Percentiles rank a stretch among this genome's conserved stretches.
phyloP scores from a whole-genome alignment of 2,888 invertebrate species.

The Spisula solida region DNA sequence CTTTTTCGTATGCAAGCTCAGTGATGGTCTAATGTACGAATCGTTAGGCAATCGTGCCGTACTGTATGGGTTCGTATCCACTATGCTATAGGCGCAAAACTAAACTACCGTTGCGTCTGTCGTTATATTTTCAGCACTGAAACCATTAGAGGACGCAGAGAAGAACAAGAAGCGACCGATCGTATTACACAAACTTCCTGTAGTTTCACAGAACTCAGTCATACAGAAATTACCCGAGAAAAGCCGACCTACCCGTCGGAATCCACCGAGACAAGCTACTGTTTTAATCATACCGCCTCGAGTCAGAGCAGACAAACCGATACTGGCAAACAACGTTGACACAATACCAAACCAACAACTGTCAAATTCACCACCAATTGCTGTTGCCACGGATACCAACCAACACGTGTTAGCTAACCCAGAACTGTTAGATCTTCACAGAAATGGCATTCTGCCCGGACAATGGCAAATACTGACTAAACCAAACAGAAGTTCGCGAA shows the following conservation, averaged over 20 bases:
- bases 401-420: conserved; percentile 36
- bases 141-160: conserved; percentile 65
- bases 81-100: too few species aligned
- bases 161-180: conserved; percentile 44
- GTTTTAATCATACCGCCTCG: conserved; percentile 50
- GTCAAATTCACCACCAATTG: conserved; percentile 22
- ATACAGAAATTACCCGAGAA: background rate
- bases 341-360: conserved; percentile 10
- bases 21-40: too few species aligned
- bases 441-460: conserved; percentile 59
- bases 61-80: too few species aligned
- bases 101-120: too few species aligned
- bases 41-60: too few species aligned
- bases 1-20: too few species aligned
- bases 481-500: conserved; percentile 22
- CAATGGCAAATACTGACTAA: conserved; percentile 49
- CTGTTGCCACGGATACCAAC: background rate
- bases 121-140: conserved; percentile 52
- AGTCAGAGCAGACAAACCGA: conserved; percentile 22
- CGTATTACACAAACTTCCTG: conserved; percentile 61
- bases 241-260: background rate
- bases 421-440: conserved; percentile 55
- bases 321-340: conserved; percentile 40
- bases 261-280: conserved; percentile 26
- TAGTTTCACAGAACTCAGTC: conserved; percentile 31